Percentiles rank a stretch among this genome's conserved stretches.
phyloP scores from a whole-genome alignment of 2,797 vertebrate genomes.

The Chelon labrosus region DNA sequence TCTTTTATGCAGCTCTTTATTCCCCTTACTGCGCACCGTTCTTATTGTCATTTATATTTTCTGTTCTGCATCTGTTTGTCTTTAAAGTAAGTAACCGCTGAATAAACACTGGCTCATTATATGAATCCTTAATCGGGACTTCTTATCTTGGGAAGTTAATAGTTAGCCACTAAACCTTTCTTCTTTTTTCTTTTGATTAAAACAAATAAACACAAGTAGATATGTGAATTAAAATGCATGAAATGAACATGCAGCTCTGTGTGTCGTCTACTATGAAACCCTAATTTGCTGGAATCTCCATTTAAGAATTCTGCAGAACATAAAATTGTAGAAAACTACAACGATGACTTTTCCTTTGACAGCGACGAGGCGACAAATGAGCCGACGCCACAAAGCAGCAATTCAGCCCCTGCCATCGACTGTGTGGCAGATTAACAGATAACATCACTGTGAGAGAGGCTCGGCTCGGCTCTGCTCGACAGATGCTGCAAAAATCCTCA shows the following conservation, averaged over 20 bases:
- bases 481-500: constrained; percentile 45
- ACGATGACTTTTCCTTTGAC: constrained; percentile 3
- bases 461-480: not conserved
- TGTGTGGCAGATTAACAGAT: constrained; percentile 11
- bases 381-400: not conserved
- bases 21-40: constrained; percentile 2
- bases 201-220: not conserved
- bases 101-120: too few species aligned
- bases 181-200: not conserved
- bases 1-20: constrained; percentile 37
- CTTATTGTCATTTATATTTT: not conserved
- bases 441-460: constrained; percentile 6
- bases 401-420: constrained; percentile 1
- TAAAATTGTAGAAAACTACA: not conserved
- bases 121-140: too few species aligned
- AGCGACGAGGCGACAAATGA: constrained; percentile 7
- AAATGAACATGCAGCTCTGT: not conserved
- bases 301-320: not conserved
- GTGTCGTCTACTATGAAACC: not conserved
- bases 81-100: too few species aligned
- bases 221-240: not conserved
- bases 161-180: too few species aligned
- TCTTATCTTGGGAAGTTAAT: not conserved
- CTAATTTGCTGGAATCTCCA: not conserved
- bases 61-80: not conserved